These are phyloP conservation scores for Hesperophylax magnus DNA, from an alignment of 1,140 invertebrate genomes.

Conservation along the genomic window DNA sequence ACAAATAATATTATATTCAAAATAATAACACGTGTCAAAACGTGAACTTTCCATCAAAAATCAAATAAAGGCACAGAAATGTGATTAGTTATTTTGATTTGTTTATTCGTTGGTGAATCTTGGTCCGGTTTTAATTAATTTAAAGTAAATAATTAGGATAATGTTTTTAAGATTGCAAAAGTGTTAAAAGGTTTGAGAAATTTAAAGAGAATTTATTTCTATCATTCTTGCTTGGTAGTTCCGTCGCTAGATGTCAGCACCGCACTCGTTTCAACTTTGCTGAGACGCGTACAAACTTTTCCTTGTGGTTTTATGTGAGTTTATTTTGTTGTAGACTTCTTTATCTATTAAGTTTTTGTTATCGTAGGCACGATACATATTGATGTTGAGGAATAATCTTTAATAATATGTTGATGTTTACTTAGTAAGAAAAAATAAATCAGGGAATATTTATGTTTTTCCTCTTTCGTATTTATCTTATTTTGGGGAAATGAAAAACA, in stretches of 20 bases:
- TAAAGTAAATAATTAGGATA: too few relatives aligned
- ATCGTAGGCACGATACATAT: conserved; percentile 23
- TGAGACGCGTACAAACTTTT: conserved; percentile 3
- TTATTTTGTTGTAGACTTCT: conserved; percentile 2
- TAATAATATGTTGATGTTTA: conserved; percentile 33
- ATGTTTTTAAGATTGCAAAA: too few relatives aligned
- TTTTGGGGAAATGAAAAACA: conserved; percentile 14
- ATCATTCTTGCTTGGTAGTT: not conserved
- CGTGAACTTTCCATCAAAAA: too few relatives aligned
- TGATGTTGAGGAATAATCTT: conserved; percentile 31
- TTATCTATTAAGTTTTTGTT: conserved; percentile 6
- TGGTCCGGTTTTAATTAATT: too few relatives aligned
- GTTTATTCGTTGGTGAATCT: too few relatives aligned
- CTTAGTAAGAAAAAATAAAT: conserved; percentile 15
- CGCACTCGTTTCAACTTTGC: not conserved
- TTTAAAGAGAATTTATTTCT: too few relatives aligned
- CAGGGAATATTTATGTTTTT: conserved; percentile 17
- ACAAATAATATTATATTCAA: too few relatives aligned
- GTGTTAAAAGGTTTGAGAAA: too few relatives aligned
- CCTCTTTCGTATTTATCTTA: conserved; percentile 8
- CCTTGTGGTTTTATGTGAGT: not conserved
- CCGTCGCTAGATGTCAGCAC: conserved; percentile 4
- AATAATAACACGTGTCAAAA: too few relatives aligned
- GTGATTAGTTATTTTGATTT: too few relatives aligned
- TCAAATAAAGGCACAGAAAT: too few relatives aligned